Conservation (phyloP, 2,888 invertebrate species). For the Drosophila borborema region DNA sequence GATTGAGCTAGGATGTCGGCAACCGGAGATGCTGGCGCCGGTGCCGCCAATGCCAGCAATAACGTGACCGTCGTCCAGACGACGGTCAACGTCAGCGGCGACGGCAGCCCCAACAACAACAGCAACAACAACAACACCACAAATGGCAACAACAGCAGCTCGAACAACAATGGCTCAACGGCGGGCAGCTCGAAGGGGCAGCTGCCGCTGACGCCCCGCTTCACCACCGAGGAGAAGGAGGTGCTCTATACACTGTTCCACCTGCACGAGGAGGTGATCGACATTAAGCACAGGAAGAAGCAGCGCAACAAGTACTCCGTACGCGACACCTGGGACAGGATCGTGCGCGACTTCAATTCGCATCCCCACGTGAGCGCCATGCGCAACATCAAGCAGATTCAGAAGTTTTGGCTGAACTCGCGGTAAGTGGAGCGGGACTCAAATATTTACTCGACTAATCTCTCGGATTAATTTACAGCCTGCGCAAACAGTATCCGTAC, state of each 20-base stretch:
- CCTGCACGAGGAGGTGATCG: constrained; percentile 84
- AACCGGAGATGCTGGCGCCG: constrained; percentile 51
- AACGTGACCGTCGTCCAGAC: constrained; percentile 38
- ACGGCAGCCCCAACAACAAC: constrained; percentile 30
- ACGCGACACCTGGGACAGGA: constrained; percentile 84
- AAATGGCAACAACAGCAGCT: constrained; percentile 14
- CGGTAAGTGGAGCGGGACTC: constrained; percentile 69
- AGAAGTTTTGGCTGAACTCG: constrained; percentile 85
- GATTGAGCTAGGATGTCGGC: constrained; percentile 45
- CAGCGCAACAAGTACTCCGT: constrained; percentile 83
- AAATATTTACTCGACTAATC: background rate
- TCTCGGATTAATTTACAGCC: constrained; percentile 49
- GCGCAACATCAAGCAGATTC: constrained; percentile 84
- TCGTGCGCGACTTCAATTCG: constrained; percentile 82
- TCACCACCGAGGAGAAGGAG: constrained; percentile 84
- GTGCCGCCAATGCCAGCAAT: constrained; percentile 33
- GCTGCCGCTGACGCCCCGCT: constrained; percentile 82
- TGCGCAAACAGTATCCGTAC: constrained; percentile 84
- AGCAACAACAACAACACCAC: constrained; percentile 25
- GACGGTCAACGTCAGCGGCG: constrained; percentile 43
- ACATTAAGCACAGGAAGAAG: constrained; percentile 84
- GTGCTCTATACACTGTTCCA: constrained; percentile 83
- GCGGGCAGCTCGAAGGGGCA: constrained; percentile 53
- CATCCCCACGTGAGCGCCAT: constrained; percentile 81
- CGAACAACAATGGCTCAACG: constrained; percentile 28